Base-by-base conservation (phyloP, 2,113 vertebrate species). In the Connochaetes taurinus region DNA sequence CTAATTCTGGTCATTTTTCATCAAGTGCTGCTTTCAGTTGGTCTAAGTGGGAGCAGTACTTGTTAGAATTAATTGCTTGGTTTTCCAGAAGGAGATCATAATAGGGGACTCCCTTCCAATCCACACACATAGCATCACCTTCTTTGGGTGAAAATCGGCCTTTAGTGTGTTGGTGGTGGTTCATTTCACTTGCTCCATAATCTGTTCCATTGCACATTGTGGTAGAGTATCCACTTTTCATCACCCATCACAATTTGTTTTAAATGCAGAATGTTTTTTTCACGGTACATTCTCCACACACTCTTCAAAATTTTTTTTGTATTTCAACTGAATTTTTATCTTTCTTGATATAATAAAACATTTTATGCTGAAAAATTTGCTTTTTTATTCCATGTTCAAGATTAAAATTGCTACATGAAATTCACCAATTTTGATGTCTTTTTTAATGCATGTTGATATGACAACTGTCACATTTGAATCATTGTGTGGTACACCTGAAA, bases 121-220 rank as follows among this genome's bases (percentile, higher is more conserved):
- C 21, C 11, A 7, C 36, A 40, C 0, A 3, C 11, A 43, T 43
- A 71, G 8, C 0, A 0, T 43, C 36, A 74, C 11, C 71, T 74
- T 74, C 36, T 74, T 43, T 74, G 36, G 21, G 21, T 74, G 71
- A 43, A 74, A 40, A 25, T 74, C 10, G 0, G 71, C 36, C 36
- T 74, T 74, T 43, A 74, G 36, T 14, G 71, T 40, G 36, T 74
- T 74, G 71, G 5, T 74, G 21, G 71, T 74, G 71, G 36, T 13
- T 74, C 36, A 43, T 74, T 74, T 74, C 36, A 74, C 10, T 14
- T 43, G 21, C 71, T 43, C 1, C 71, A 2, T 74, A 1, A 43
- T 74, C 36, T 74, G 10, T 43, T 74, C 21, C 36, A 74, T 7
- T 74, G 71, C 36, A 43, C 21, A 25, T 25, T 74, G 8, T 74